These are phyloP conservation scores for Acholoe squamosa DNA, from an alignment of 2,888 invertebrate genomes.

Conservation along the genomic window DNA sequence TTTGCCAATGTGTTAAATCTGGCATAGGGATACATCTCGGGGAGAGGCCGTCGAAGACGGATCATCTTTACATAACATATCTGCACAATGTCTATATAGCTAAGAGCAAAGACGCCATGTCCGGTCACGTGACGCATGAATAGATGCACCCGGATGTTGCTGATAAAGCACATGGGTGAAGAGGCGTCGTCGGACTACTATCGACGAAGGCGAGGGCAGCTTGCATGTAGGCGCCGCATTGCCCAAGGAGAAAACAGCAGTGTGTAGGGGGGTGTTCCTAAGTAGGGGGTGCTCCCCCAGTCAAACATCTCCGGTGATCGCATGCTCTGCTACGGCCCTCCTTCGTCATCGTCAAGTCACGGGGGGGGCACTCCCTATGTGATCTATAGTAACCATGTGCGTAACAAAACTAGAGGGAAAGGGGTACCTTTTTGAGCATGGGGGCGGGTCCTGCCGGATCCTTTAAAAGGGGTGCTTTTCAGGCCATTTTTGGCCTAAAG, in stretches of 20 bases:
- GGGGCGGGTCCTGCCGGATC: too few species aligned
- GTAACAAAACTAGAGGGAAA: too few species aligned
- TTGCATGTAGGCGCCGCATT: background rate
- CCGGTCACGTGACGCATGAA: conserved; percentile 20
- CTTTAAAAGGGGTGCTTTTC: too few species aligned
- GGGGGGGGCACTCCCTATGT: too few species aligned
- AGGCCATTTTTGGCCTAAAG: too few species aligned
- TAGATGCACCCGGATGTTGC: conserved; percentile 1
- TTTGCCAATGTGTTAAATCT: too few species aligned
- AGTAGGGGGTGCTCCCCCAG: background rate
- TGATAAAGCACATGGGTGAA: too few species aligned
- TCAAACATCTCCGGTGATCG: background rate
- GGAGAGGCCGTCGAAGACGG: background rate
- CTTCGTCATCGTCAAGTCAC: conserved; percentile 8
- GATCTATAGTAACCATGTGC: too few species aligned
- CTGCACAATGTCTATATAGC: background rate
- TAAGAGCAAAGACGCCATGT: background rate
- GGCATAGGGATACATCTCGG: too few species aligned
- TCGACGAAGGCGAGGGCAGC: background rate
- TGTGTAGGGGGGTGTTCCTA: background rate
- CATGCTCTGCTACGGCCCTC: background rate
- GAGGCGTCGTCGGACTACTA: background rate
- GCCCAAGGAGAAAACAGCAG: background rate
- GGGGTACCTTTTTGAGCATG: too few species aligned
- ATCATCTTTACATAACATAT: conserved; percentile 21